A percentile compares a stretch with the other conserved stretches of the same genome.
Evolutionary conservation across 2,888 invertebrate genomes (phyloP).

Genomic region (Crioceris asparagi): DNA sequence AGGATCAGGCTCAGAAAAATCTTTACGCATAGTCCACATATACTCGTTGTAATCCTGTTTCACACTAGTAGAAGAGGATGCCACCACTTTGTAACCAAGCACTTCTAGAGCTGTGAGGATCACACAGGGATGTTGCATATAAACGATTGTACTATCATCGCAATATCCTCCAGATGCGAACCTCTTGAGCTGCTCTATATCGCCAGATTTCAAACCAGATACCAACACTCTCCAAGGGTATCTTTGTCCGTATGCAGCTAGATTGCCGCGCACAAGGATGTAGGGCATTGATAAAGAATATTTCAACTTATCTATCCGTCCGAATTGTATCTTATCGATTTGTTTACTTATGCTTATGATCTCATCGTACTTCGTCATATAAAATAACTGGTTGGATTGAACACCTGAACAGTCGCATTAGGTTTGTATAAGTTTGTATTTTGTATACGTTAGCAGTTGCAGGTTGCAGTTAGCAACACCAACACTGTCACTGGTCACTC

Average conservation of each 20-base stretch:
- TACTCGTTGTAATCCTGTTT: conserved; percentile 85
- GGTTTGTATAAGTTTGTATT: no score
- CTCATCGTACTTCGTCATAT: no score
- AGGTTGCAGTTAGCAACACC: no score
- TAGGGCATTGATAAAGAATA: conserved; percentile 83
- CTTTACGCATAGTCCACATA: conserved; percentile 90
- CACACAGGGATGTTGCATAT: conserved; percentile 78
- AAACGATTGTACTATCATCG: conserved; percentile 77
- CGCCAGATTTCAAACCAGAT: conserved; percentile 73
- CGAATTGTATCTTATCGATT: no score
- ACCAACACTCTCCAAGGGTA: conserved; percentile 82
- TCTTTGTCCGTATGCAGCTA: conserved; percentile 76
- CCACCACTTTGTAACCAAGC: conserved; percentile 78
- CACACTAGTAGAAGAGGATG: conserved; percentile 74
- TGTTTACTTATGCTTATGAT: no score
- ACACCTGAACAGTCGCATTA: no score
- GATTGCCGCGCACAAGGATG: conserved; percentile 81
- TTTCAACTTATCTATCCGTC: no score
- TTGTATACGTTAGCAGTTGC: no score
- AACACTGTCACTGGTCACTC: no score
- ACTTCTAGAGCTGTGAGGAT: conserved; percentile 80
- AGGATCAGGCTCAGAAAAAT: conserved; percentile 75
- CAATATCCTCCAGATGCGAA: conserved; percentile 76
- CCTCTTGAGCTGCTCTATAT: conserved; percentile 72
- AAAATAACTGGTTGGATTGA: no score